Evolutionary conservation across 37 sponge, comb jelly and placozoan species (phyloP).

Genomic region (Spongilla lacustris): DNA sequence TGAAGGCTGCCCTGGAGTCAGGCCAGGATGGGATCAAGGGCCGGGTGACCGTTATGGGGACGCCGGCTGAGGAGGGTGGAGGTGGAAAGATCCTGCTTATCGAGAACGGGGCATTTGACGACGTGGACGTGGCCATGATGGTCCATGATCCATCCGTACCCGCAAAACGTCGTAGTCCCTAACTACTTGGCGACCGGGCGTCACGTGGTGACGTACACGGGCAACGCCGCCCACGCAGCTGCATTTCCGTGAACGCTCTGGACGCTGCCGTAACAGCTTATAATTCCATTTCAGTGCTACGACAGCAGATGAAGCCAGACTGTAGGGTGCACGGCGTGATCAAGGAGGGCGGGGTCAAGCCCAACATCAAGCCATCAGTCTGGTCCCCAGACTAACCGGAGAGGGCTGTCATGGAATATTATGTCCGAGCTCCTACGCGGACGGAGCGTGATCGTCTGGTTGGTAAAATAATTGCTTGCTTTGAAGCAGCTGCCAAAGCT

Average conservation of each 20-base stretch:
- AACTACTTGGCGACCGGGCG: constrained; percentile 3
- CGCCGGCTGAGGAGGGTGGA: constrained; percentile 90
- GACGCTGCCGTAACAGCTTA: constrained; percentile 95
- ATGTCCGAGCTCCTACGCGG: constrained; percentile 65
- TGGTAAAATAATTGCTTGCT: constrained; percentile 42
- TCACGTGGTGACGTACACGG: constrained; percentile 50
- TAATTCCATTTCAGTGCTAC: constrained; percentile 73
- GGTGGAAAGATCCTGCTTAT: constrained; percentile 85
- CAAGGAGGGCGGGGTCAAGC: constrained; percentile 79
- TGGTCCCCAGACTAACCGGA: too few species aligned
- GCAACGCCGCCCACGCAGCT: constrained; percentile 87
- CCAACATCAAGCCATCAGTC: constrained; percentile 92
- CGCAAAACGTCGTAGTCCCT: constrained; percentile 36
- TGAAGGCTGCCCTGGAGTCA: constrained; percentile 74
- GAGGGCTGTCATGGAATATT: constrained; percentile 42
- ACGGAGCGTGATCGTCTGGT: constrained; percentile 51
- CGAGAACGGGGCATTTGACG: constrained; percentile 68
- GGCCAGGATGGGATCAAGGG: constrained; percentile 39
- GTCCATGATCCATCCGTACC: constrained; percentile 81
- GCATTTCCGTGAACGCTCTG: constrained; percentile 85
- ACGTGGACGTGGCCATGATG: constrained; percentile 90
- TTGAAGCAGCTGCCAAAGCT: constrained; percentile 77
- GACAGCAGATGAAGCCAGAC: constrained; percentile 90
- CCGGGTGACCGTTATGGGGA: constrained; percentile 75
- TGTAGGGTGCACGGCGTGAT: constrained; percentile 91